Evolutionary conservation across 2,888 invertebrate genomes (phyloP).

Genomic region (Andrena marginata): DNA sequence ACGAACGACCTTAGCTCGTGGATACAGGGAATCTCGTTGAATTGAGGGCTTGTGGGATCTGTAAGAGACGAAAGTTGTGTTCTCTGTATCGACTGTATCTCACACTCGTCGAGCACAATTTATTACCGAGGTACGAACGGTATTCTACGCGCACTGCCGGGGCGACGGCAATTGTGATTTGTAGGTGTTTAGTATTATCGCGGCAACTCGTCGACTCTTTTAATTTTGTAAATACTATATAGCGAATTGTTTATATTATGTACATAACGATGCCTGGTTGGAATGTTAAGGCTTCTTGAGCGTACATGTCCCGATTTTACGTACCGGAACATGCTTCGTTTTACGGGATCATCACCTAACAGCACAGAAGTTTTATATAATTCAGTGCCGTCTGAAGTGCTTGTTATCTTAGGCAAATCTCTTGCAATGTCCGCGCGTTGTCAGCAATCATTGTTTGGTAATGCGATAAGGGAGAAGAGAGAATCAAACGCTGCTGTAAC

Average conservation of each 20-base stretch:
- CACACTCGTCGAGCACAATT: slow-evolving; percentile 57
- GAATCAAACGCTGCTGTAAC: slow-evolving; percentile 10
- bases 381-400: slow-evolving; percentile 26
- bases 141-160: slow-evolving; percentile 42
- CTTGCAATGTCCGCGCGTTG: neutral
- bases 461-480: neutral
- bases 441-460: too few relatives aligned
- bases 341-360: slow-evolving; percentile 44
- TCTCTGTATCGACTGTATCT: slow-evolving; percentile 31
- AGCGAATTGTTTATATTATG: slow-evolving; percentile 62
- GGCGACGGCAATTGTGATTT: slow-evolving; percentile 55
- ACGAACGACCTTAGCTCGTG: slow-evolving; percentile 94
- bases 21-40: slow-evolving; percentile 94
- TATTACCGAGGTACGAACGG: slow-evolving; percentile 34
- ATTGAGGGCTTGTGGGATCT: slow-evolving; percentile 82
- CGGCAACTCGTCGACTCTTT: slow-evolving; percentile 38
- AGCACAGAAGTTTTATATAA: slow-evolving; percentile 34
- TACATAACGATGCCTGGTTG: slow-evolving; percentile 68
- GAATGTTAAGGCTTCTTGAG: slow-evolving; percentile 51
- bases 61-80: neutral
- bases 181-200: slow-evolving; percentile 51
- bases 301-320: slow-evolving; percentile 36
- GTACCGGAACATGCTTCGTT: slow-evolving; percentile 36
- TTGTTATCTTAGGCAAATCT: slow-evolving; percentile 24
- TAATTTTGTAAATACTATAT: slow-evolving; percentile 70